Evolutionary conservation across 2,797 vertebrate species (phyloP), one percentile per base, ranked within the genome.

Genomic region (Dipus sagitta): DNA sequence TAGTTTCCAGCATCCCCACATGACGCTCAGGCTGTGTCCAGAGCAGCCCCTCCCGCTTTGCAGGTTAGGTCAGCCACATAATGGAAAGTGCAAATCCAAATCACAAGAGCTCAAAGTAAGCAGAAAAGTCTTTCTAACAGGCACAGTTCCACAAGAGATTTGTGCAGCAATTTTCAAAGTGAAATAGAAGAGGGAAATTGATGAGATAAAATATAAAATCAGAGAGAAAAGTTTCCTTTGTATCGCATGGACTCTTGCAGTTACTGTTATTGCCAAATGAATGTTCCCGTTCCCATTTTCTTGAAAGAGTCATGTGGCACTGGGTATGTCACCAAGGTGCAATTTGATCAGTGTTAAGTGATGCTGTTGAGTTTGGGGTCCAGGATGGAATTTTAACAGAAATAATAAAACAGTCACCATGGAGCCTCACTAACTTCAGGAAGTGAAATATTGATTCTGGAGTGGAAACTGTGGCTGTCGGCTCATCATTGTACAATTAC

Each of bases 151-250:
- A 87, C 80, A 82, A 87, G 95, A 92, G 96, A 94, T 81, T 90
- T 71, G 64, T 71, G 70, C 76, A 92, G 90, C 91, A 83, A 93
- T 95, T 96, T 96, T 94, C 60, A 6, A 88, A 94, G 88, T 95
- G 92, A 96, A 95, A 93, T 87, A 82, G 94, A 95, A 92, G n/a
- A 12, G 80, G 67, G 4, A 96, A 96, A 92, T 93, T 83, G 88
- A 96, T 87, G 95, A 88, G 72, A 92, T 90, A 87, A 93, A 95
- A 94, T 84, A 90, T 88, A 88, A 93, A 97, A 95, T 81, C 72
- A 65, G n/a, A 94, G 60, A 65, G 71, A 62, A 82, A 93, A 93
- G 65, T 82, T 95, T 38, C 92, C 83, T 88, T 54, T 67, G 86
- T 72, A 76, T 64, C 11, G 0, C 20, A 21, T 47, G 80, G 82